A percentile compares a stretch with the other conserved stretches of the same genome.
phyloP scores from a whole-genome alignment of 2,888 invertebrate genomes.

The Drepanosiphum platanoidis region DNA sequence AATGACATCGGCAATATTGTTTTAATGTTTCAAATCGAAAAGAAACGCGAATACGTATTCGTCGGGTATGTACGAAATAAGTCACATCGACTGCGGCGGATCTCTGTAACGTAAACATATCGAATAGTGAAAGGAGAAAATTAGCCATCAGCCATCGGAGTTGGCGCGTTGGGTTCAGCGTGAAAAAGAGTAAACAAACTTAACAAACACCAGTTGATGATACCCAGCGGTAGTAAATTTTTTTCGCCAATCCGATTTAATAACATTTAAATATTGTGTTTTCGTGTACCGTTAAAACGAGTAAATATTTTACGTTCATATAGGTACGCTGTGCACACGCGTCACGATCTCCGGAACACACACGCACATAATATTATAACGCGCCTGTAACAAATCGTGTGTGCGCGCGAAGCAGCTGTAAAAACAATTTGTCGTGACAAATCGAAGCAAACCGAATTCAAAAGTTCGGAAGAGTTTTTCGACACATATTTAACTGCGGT shows the following conservation, averaged over 20 bases:
- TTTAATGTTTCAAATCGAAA: too few relatives aligned
- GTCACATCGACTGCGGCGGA: too few relatives aligned
- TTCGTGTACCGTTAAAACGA: not conserved
- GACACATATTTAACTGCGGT: too few relatives aligned
- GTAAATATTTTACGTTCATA: not conserved
- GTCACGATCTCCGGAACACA: not conserved
- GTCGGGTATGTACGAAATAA: too few relatives aligned
- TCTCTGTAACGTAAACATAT: not conserved
- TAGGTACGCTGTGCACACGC: not conserved
- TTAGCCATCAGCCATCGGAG: not conserved
- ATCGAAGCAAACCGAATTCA: not conserved
- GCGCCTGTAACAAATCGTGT: not conserved
- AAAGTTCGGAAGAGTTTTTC: too few relatives aligned
- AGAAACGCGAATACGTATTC: not conserved
- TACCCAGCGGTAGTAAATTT: not conserved
- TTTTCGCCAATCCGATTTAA: not conserved
- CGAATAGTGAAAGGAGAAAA: constrained; percentile 36
- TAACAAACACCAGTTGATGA: not conserved
- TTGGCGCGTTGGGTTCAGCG: too few relatives aligned
- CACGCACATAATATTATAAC: not conserved
- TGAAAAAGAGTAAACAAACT: not conserved
- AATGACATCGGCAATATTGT: too few relatives aligned
- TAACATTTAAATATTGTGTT: not conserved
- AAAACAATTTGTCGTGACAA: not conserved
- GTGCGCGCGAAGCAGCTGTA: not conserved